Evolutionary conservation across 2,797 vertebrate genomes (phyloP).

Genomic region (Darevskia nairensis): DNA sequence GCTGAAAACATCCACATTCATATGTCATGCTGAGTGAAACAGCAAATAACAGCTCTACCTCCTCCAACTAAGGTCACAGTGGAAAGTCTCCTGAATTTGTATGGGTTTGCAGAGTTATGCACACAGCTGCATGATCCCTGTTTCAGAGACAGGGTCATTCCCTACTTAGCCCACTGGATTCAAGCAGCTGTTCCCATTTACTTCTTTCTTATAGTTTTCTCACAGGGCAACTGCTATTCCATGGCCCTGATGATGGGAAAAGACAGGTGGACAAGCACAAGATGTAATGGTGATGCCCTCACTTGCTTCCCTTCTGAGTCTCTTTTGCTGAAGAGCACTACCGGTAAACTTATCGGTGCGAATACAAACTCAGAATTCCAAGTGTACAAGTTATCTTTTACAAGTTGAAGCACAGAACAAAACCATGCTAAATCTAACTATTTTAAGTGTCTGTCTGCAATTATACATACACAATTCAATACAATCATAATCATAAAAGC

Average conservation of each 20-base stretch:
- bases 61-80: background rate
- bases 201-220: background rate
- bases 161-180: background rate
- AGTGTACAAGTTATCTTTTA: background rate
- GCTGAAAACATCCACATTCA: background rate
- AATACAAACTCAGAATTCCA: background rate
- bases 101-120: background rate
- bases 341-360: background rate
- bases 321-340: background rate
- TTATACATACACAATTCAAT: background rate
- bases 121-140: background rate
- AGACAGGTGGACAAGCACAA: background rate
- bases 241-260: background rate
- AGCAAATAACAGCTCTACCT: background rate
- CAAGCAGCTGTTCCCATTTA: background rate
- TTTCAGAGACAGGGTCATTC: too few species aligned
- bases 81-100: background rate
- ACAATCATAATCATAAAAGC: background rate
- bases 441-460: background rate
- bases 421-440: slow-evolving; percentile 30
- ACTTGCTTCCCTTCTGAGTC: background rate
- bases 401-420: slow-evolving; percentile 48
- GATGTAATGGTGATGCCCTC: too few species aligned
- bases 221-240: background rate
- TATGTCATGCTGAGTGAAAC: too few species aligned